Base-by-base conservation (phyloP, 2,797 vertebrate genomes). In the Meda fulgida region DNA sequence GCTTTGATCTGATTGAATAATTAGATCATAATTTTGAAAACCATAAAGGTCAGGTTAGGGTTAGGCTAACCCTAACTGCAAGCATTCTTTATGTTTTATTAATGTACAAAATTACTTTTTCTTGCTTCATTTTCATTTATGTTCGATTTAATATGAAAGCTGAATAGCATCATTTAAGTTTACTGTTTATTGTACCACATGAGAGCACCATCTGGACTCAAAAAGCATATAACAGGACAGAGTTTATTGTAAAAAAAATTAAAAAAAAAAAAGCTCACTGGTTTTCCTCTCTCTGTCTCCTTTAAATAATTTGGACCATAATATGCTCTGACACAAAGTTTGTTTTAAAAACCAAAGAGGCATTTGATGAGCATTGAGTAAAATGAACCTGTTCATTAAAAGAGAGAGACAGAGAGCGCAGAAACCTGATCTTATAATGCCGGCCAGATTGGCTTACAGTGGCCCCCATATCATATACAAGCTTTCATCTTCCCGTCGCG, bases 321-420 rank as follows among this genome's bases (percentile, higher is more conserved):
- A 81, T 85, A 63, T 11, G 21, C 55, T 87, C 75, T 78, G 86
- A 94, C 94, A 91, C 91, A 19, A 88, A 93, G 92, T 92, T 93
- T 93, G 92, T 93, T 91, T 91, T 95, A 93, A 93, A 92, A 90
- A 92, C 91, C 90, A 93, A 93, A 93, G 92, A 93, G 90, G 93
- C 94, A 93, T 92, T 93, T 93, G 93, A 92, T 94, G 92, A 90
- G 84, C 51, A 46, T 31, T 65, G 91, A 91, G 93, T 95, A 95
- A 95, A 95, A 92, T 92, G 94, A 94, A 94, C 93, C 93, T 94
- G 94, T 94, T 93, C 94, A 94, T 95, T 95, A 95, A 95, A 96
- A 95, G 95, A 94, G 95, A 95, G 95, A 72, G 94, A 94, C 93
- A 93, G 95, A 93, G 94, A 94, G 93, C 93, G 92, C 84, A 91